Evolutionary conservation across 2,113 vertebrate genomes (phyloP).

Genomic region (Oncorhynchus mykiss): DNA sequence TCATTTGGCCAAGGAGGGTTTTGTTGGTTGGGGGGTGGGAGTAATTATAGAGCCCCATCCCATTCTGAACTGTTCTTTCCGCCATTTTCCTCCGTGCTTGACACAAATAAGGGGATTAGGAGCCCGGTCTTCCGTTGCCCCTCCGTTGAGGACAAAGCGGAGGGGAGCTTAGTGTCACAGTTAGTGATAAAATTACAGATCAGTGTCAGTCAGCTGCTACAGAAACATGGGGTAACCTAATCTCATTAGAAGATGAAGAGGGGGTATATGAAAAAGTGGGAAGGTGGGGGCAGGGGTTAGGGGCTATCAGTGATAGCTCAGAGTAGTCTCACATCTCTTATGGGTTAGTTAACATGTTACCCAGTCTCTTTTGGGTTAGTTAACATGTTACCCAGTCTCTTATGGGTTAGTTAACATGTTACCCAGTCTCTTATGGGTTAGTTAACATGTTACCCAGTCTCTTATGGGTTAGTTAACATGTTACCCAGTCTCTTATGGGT

Average conservation of each 20-base stretch:
- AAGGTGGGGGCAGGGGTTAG: not conserved
- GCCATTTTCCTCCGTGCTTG: constrained; percentile 75
- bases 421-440: too few species aligned
- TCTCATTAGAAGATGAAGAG: constrained; percentile 87
- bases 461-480: too few species aligned
- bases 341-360: too few species aligned
- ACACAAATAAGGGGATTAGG: constrained; percentile 91
- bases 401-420: too few species aligned
- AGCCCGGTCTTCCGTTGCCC: constrained; percentile 82
- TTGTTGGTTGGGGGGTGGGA: constrained; percentile 1
- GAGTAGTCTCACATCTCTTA: too few species aligned
- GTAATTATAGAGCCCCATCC: constrained; percentile 54
- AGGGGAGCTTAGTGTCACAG: constrained; percentile 78
- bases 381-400: too few species aligned
- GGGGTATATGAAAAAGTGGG: constrained; percentile 3
- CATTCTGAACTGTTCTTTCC: constrained; percentile 47
- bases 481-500: too few species aligned
- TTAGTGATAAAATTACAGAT: constrained; percentile 85
- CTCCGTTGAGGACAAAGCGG: constrained; percentile 80
- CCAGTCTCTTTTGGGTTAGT: too few species aligned
- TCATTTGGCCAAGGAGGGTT: constrained; percentile 36
- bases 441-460: too few species aligned
- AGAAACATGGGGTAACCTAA: constrained; percentile 86
- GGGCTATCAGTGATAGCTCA: too few species aligned
- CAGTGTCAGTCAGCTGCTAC: constrained; percentile 78